Conservation (phyloP, 2,113 vertebrate genomes). For the Athene cunicularia region DNA sequence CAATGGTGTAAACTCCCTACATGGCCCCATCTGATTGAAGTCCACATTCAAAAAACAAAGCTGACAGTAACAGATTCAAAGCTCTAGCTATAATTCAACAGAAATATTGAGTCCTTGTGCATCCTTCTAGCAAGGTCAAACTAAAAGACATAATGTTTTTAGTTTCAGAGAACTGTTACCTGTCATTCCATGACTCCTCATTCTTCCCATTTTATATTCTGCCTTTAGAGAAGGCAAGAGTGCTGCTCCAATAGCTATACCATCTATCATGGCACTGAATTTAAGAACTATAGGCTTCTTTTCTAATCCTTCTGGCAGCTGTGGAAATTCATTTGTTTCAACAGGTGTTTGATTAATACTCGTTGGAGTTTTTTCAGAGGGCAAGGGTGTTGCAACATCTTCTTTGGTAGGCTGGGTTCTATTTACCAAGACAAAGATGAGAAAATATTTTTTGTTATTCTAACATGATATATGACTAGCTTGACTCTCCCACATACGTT, state of each 20-base stretch:
- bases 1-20: not conserved
- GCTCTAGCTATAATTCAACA: not conserved
- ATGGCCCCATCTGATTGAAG: not conserved
- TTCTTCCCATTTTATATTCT: conserved; percentile 96
- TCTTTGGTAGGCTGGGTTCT: conserved; percentile 89
- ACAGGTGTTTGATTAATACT: conserved; percentile 94
- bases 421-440: not conserved
- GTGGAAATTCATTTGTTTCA: conserved; percentile 96
- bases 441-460: not conserved
- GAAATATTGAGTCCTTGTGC: not conserved
- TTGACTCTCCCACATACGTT: not conserved
- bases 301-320: conserved; percentile 95
- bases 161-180: conserved; percentile 60
- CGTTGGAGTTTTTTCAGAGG: conserved; percentile 88
- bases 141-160: not conserved
- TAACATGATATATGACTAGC: not conserved
- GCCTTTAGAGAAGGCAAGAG: conserved; percentile 95
- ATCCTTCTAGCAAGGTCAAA: not conserved
- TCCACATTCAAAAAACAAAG: not conserved
- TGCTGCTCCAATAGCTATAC: conserved; percentile 94
- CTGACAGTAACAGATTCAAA: not conserved
- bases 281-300: conserved; percentile 99
- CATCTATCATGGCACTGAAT: conserved; percentile 97
- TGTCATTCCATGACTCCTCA: conserved; percentile 98
- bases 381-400: conserved; percentile 88